Evolutionary conservation across 2,797 vertebrate species (phyloP).

Genomic region (Leptoclinus maculatus): DNA sequence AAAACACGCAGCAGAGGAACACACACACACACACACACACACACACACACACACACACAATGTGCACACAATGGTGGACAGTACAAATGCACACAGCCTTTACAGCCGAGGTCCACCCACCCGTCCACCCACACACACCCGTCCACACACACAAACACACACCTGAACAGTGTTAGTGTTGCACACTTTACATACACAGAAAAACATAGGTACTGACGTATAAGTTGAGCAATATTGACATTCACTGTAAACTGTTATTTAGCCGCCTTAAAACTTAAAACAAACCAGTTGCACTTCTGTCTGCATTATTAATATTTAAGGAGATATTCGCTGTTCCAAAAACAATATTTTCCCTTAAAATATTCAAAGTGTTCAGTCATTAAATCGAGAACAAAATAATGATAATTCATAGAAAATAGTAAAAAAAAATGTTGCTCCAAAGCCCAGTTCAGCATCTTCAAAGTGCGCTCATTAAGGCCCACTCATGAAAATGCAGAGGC

Average conservation of each 20-base stretch:
- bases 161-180: background rate
- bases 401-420: background rate
- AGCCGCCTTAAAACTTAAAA: background rate
- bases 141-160: background rate
- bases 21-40: constrained; percentile 4
- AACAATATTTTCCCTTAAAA: background rate
- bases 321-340: background rate
- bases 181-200: background rate
- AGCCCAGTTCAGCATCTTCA: constrained; percentile 33
- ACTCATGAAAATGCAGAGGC: constrained; percentile 34
- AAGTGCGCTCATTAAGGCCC: constrained; percentile 45
- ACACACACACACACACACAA: constrained; percentile 1
- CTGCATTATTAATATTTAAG: background rate
- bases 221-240: background rate
- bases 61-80: constrained; percentile 3
- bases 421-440: no score
- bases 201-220: background rate
- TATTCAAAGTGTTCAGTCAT: background rate
- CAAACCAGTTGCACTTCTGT: background rate
- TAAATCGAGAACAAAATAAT: background rate
- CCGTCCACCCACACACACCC: constrained; percentile 3
- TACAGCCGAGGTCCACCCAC: background rate
- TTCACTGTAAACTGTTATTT: background rate
- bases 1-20: constrained; percentile 28
- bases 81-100: background rate